Evolutionary conservation across 1,140 invertebrate species (phyloP).

Genomic region (Drosophila virilis): DNA sequence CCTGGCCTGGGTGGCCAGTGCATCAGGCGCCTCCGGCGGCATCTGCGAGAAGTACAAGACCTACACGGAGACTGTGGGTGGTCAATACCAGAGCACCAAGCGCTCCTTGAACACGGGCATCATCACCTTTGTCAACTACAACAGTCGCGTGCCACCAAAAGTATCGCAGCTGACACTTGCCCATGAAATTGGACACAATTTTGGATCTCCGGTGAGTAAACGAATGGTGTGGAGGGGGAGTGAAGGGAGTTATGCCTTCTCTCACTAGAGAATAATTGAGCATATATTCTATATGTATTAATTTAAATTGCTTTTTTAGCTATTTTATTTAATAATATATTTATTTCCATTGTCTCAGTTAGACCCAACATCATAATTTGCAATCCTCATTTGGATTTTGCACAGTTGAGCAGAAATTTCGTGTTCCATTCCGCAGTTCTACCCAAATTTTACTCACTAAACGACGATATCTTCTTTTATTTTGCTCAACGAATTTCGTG

Average conservation of each 20-base stretch:
- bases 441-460: neutral
- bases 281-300: too few relatives aligned
- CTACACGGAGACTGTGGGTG: slow-evolving; percentile 97
- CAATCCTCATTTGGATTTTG: too few relatives aligned
- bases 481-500: neutral
- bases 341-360: neutral
- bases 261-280: too few relatives aligned
- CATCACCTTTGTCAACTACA: slow-evolving; percentile 99
- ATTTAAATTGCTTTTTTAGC: neutral
- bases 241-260: neutral
- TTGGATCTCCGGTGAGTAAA: slow-evolving; percentile 96
- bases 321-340: too few relatives aligned
- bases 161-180: slow-evolving; percentile 99
- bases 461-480: neutral
- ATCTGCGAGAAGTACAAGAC: slow-evolving; percentile 99
- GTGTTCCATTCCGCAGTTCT: neutral
- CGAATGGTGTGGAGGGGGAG: neutral
- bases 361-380: neutral
- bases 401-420: neutral
- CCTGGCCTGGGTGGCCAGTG: slow-evolving; percentile 98
- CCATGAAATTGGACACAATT: slow-evolving; percentile 99
- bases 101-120: slow-evolving; percentile 99
- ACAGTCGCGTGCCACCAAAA: slow-evolving; percentile 97
- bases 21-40: slow-evolving; percentile 97
- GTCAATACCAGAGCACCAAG: slow-evolving; percentile 96